phyloP scores from a whole-genome alignment of 2,888 invertebrate genomes.

The Caenorhabditis plicata region DNA sequence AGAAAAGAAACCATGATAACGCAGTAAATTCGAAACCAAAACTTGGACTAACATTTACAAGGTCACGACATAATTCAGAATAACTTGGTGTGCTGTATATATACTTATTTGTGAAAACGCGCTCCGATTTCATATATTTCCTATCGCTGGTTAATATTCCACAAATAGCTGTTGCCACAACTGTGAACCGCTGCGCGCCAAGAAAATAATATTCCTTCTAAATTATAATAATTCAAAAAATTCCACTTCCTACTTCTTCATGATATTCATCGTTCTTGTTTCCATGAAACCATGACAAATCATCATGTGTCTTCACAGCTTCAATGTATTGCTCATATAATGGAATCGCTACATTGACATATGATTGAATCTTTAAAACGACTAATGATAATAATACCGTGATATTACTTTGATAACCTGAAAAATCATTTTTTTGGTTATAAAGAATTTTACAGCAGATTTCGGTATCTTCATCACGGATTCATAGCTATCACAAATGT shows the following conservation, averaged over 20 bases:
- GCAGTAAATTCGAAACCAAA: too few species aligned
- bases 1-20: too few species aligned
- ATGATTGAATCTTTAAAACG: slow-evolving; percentile 7
- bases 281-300: slow-evolving; percentile 35
- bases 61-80: too few species aligned
- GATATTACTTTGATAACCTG: slow-evolving; percentile 16
- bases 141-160: too few species aligned
- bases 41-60: too few species aligned
- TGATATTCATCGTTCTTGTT: neutral
- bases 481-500: slow-evolving; percentile 17
- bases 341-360: slow-evolving; percentile 12
- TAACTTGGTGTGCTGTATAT: too few species aligned
- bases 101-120: too few species aligned
- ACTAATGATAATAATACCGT: neutral
- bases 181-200: too few species aligned
- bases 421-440: slow-evolving; percentile 26
- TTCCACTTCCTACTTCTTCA: neutral
- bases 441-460: slow-evolving; percentile 18
- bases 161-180: too few species aligned
- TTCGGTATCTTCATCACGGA: slow-evolving; percentile 32
- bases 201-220: too few species aligned
- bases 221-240: too few species aligned
- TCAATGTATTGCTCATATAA: slow-evolving; percentile 26
- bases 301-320: slow-evolving; percentile 7
- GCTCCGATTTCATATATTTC: too few species aligned